phyloP scores from a whole-genome alignment of 64 coral and sea anemone genomes.

The Catalaphyllia jardinei region DNA sequence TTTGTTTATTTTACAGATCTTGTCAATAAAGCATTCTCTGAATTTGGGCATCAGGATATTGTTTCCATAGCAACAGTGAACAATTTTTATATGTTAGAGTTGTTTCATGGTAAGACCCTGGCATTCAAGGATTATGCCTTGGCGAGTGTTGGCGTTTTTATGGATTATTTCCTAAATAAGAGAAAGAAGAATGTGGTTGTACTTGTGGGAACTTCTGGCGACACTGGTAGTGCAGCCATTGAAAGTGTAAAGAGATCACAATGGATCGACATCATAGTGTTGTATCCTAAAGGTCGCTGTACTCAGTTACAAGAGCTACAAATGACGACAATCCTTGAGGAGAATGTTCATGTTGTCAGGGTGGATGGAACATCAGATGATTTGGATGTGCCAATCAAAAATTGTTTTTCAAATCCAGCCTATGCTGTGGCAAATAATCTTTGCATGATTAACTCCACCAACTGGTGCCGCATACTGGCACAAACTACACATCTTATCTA shows the following conservation, averaged over 20 bases:
- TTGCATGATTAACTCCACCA: constrained; percentile 78
- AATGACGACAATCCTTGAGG: constrained; percentile 86
- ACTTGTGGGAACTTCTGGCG: constrained; percentile 86
- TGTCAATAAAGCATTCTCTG: constrained; percentile 51
- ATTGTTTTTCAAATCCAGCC: constrained; percentile 53
- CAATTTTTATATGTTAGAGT: constrained; percentile 77
- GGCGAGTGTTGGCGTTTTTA: constrained; percentile 66
- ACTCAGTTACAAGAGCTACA: constrained; percentile 81
- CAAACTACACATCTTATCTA: constrained; percentile 89
- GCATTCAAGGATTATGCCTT: constrained; percentile 94
- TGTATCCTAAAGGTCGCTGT: constrained; percentile 89
- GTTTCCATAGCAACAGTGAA: constrained; percentile 45
- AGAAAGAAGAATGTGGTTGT: constrained; percentile 67
- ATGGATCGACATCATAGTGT: constrained; percentile 77
- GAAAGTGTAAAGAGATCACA: constrained; percentile 71
- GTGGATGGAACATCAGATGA: constrained; percentile 87
- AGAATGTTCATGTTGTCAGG: constrained; percentile 84
- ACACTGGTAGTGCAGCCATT: constrained; percentile 96
- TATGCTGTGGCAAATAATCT: constrained; percentile 63
- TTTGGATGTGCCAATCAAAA: constrained; percentile 61
- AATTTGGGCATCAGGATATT: constrained; percentile 50
- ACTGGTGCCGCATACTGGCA: constrained; percentile 82
- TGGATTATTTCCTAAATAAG: constrained; percentile 77
- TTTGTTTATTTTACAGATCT: constrained; percentile 43
- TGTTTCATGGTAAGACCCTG: constrained; percentile 95